Conservation (phyloP, 37 sponge, comb jelly and placozoan genomes). For the Beroe forskalii region DNA sequence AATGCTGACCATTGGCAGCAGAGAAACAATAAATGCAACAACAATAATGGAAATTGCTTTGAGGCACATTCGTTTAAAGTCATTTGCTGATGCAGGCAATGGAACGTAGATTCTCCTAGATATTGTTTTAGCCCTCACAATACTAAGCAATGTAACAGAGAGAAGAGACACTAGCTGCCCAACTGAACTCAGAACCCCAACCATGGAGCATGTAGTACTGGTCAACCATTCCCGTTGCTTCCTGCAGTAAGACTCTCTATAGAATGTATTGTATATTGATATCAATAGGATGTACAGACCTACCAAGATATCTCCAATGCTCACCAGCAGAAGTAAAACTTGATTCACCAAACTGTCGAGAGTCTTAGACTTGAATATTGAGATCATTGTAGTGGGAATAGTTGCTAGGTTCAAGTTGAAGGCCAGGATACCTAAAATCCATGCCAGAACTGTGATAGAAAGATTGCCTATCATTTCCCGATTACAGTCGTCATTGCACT, state of each 20-base stretch:
- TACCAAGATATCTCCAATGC: not conserved
- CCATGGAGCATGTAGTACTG: not conserved
- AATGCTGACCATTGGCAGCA: not conserved
- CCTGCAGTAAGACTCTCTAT: not conserved
- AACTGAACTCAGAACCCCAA: not conserved
- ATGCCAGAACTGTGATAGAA: not conserved
- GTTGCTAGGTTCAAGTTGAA: not conserved
- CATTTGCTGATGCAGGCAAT: no score
- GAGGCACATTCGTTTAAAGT: no score
- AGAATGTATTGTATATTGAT: not conserved
- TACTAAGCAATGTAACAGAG: not conserved
- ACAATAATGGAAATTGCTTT: not conserved
- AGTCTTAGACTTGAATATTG: not conserved
- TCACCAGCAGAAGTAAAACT: not conserved
- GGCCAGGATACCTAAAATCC: not conserved
- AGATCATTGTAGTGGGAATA: not conserved
- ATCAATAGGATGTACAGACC: not conserved
- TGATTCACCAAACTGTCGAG: not conserved
- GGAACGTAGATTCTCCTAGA: no score
- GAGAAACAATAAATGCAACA: not conserved
- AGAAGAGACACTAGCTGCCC: not conserved
- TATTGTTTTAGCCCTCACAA: not conserved
- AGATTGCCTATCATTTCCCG: not conserved
- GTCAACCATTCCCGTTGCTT: not conserved
- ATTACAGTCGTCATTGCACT: not conserved